Base-by-base conservation (phyloP, 2,113 vertebrate species). In the Agapornis roseicollis region DNA sequence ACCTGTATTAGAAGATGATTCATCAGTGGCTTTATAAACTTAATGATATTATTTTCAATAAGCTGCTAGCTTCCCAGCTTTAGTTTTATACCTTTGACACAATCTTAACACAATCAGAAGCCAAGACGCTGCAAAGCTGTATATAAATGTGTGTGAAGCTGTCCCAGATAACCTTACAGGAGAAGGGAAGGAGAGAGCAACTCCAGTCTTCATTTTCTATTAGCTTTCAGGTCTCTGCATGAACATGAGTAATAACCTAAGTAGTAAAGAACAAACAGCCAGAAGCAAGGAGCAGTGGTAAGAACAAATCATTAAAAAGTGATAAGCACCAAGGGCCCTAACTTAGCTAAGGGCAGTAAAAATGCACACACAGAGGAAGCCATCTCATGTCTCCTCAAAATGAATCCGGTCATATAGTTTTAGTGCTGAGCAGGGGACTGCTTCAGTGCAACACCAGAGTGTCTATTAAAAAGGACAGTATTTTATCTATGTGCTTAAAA, bases 241-340 rank as follows among this genome's bases (percentile, higher is more conserved):
- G 94, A 96, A 88, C 70, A 79, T 14, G 49, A 95, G 63, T 89
- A 95, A 94, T 39, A 93, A 73, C 61, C 65, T 50, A 80, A 88
- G 87, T 39, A 82, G 70, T 91, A 90, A 94, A 97, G 85, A 94
- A 92, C 79, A 93, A 90, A 93, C 55, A 78, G 80, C 66, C 47
- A 89, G 88, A 89, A 90, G 85, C 94, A 95, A 90, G 72, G 82
- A 93, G 41, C 58, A 87, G 35, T 39, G 89, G 63, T 68, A 95
- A 93, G 88, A 91, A 93, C 79, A 95, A 90, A 85, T 82, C 88
- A 91, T 94, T 88, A 84, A 91, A 88, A 86, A 86, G 80, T n/a
- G 74, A 78, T 85, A 85, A 94, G 90, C 71, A 90, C 79, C 68
- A 90, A 70, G 50, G 64, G 58, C 55, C 42, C 56, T 93, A 80